phyloP scores from a whole-genome alignment of 2,888 invertebrate species.

The Pasiphila rectangulata region DNA sequence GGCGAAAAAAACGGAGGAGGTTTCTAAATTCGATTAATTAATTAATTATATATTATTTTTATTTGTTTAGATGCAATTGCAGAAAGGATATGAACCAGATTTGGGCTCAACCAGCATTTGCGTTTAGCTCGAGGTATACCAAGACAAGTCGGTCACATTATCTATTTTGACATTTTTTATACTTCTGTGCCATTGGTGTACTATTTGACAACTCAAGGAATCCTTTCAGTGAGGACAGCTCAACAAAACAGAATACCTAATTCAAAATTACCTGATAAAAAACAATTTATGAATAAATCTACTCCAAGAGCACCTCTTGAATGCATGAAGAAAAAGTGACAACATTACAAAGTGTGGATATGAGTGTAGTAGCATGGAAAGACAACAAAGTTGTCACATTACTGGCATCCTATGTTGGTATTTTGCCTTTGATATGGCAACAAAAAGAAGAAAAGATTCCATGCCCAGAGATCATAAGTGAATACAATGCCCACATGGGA shows the following conservation, averaged over 20 bases:
- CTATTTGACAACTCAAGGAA: conserved; percentile 17
- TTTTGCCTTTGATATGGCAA: conserved; percentile 27
- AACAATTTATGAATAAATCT: conserved; percentile 23
- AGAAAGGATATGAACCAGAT: conserved; percentile 27
- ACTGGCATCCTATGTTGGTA: conserved; percentile 6
- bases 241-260: conserved; percentile 10
- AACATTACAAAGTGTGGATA: conserved; percentile 19
- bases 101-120: conserved; percentile 23
- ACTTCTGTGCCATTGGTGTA: conserved; percentile 16
- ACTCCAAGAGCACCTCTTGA: conserved; percentile 22
- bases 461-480: conserved; percentile 39
- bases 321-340: conserved; percentile 18
- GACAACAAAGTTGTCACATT: conserved; percentile 26
- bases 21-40: no score
- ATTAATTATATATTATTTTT: no score
- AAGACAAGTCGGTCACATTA: conserved; percentile 10
- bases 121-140: conserved; percentile 14
- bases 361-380: conserved; percentile 25
- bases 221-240: conserved; percentile 15
- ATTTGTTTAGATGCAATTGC: no score
- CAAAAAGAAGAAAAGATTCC: conserved; percentile 40
- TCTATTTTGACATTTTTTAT: no score
- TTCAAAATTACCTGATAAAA: conserved; percentile 25
- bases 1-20: no score
- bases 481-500: conserved; percentile 39